A percentile compares a stretch with the other conserved stretches of the same genome.
Conservation (phyloP, 1,140 invertebrate species). For the Coptotermes formosanus region DNA sequence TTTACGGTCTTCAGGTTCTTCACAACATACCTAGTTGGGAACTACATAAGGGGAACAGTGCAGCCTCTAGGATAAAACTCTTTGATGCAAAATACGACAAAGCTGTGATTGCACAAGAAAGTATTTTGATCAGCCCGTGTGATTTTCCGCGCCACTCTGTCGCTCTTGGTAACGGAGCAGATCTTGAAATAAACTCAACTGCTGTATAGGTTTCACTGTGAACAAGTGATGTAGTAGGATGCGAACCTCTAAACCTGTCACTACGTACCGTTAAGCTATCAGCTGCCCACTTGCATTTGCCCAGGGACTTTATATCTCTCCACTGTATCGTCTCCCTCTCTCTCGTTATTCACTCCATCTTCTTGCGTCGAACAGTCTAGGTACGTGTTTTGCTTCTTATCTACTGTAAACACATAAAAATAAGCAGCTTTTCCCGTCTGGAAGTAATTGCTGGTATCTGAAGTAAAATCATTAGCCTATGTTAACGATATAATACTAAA, state of each 20-base stretch:
- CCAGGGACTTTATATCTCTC: background rate
- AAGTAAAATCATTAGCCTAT: too few species aligned
- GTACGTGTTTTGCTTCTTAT: background rate
- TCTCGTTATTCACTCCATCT: background rate
- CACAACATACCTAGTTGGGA: too few species aligned
- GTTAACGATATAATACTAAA: too few species aligned
- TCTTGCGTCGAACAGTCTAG: background rate
- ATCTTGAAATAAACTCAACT: background rate
- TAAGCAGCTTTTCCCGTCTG: background rate
- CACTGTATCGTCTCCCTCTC: background rate
- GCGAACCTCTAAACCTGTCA: slow-evolving; percentile 1
- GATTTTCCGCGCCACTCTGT: too few species aligned
- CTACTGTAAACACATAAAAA: background rate
- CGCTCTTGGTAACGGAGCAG: background rate
- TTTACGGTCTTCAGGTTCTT: too few species aligned
- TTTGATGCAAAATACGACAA: too few species aligned
- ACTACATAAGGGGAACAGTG: too few species aligned
- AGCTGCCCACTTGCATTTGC: background rate
- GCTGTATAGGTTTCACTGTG: background rate
- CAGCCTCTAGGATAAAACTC: too few species aligned
- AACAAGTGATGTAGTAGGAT: background rate
- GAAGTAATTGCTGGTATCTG: too few species aligned
- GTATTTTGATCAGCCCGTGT: too few species aligned
- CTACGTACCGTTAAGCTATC: background rate
- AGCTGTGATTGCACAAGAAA: too few species aligned